Evolutionary conservation across 2,113 vertebrate genomes (phyloP).

Genomic region (Dromiciops gliroides): DNA sequence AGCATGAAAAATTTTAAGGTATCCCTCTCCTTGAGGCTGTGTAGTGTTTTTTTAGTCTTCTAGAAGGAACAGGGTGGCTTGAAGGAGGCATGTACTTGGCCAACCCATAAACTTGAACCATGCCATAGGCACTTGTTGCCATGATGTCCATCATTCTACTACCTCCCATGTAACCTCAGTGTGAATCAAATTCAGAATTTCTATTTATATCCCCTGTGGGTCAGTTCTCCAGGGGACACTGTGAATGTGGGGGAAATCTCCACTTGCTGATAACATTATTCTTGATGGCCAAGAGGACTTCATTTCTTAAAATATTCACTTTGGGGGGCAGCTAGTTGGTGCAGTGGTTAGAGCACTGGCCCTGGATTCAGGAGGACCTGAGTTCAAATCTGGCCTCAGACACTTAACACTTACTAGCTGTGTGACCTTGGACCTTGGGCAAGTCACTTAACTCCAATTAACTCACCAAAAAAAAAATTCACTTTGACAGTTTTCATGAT

Average conservation of each 20-base stretch:
- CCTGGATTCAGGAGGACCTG: too few relatives aligned
- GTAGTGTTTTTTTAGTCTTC: slow-evolving; percentile 62
- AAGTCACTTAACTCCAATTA: too few relatives aligned
- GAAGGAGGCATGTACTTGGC: not conserved
- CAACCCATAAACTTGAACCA: slow-evolving; percentile 30
- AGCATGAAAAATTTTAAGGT: slow-evolving; percentile 77
- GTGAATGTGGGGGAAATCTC: slow-evolving; percentile 13
- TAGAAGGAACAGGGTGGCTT: slow-evolving; percentile 39
- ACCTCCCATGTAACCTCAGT: not conserved
- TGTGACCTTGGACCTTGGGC: too few relatives aligned
- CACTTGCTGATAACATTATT: not conserved
- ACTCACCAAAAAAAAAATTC: too few relatives aligned
- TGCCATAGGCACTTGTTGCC: not conserved
- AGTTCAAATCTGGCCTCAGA: too few relatives aligned
- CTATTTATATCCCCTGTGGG: slow-evolving; percentile 3
- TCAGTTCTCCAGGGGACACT: not conserved
- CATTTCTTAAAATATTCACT: slow-evolving; percentile 24
- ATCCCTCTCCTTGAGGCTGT: slow-evolving; percentile 72
- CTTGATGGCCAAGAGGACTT: not conserved
- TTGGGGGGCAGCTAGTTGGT: too few relatives aligned
- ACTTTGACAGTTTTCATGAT: not conserved
- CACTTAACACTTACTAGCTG: too few relatives aligned
- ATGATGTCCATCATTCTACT: not conserved
- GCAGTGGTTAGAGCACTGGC: too few relatives aligned
- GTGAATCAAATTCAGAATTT: slow-evolving; percentile 44